Evolutionary conservation across 2,113 vertebrate species (phyloP).

Genomic region (Heliornis fulica): DNA sequence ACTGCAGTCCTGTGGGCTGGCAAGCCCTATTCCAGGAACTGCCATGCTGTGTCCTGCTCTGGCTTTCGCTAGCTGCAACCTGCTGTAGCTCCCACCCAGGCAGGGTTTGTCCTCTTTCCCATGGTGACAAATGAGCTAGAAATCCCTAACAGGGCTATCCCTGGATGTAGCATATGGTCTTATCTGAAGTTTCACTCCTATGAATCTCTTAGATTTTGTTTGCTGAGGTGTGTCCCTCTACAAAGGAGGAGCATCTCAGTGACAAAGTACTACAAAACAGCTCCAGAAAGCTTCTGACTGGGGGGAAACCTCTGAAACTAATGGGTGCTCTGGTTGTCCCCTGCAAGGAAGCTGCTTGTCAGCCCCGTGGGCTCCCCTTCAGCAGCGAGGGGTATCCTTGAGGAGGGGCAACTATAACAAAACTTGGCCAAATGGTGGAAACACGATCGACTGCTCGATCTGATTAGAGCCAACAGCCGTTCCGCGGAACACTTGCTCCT

Average conservation of each 20-base stretch:
- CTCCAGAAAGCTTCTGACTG: neutral
- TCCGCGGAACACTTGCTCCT: constrained; percentile 63
- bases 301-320: too few species aligned
- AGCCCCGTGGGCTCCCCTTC: neutral
- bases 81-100: neutral
- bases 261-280: neutral
- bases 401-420: constrained; percentile 59
- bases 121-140: neutral
- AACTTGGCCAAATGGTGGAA: constrained; percentile 67
- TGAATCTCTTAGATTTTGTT: neutral
- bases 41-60: neutral
- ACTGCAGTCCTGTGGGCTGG: neutral
- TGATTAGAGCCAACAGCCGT: constrained; percentile 49
- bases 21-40: neutral
- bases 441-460: constrained; percentile 37
- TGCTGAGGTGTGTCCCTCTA: neutral
- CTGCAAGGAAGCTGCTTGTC: neutral
- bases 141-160: neutral
- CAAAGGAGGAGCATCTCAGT: neutral
- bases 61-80: neutral
- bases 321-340: neutral
- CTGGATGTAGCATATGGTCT: neutral
- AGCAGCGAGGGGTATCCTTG: neutral
- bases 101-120: neutral
- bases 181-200: neutral